Base-by-base conservation (phyloP, 2,888 invertebrate genomes). In the Theretra japonica region DNA sequence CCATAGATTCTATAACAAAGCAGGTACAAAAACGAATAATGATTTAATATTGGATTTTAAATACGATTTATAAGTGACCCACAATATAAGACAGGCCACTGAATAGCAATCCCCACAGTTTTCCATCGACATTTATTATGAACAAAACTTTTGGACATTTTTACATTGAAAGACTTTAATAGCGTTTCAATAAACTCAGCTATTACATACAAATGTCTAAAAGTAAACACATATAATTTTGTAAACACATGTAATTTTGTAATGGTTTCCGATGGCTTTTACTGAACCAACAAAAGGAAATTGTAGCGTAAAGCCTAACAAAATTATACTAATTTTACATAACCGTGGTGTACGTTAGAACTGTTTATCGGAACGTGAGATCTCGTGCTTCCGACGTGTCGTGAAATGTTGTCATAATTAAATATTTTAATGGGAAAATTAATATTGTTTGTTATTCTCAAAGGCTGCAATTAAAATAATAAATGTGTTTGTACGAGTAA, bases 371-470 rank as follows among this genome's bases (percentile, higher is more conserved):
- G 5, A 5, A 53, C n/a, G 53, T 17, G 6, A 17, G 53, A 53
- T 53, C 53, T 53, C n/a, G n/a, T 53, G 53, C 17, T 53, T 53
- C 53, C 53, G 19, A 53, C 53, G 53, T 53, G n/a, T 53, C 53
- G 7, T 53, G 53, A 53, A 53, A 53, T 53, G 53, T 53, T 53
- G 50, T 53, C n/a, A 53, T 53, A n/a, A n/a, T 53, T 53, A 53
- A 19, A 50, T 50, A 53, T 53, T 53, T 53, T 53, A 53, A n/a
- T 19, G 53, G 19, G 5, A n/a, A 53, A 53, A 53, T 19, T n/a
- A 53, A 53, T 53, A 53, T 17, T 19, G n/a, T 53, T 53, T 53
- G 17, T 53, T 53, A 2, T 53, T 53, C 53, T 53, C n/a, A n/a
- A n/a, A 6, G 53, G 6, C 15, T 11, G 41, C 41, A 41, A 41